Conservation (phyloP, 2,797 vertebrate species). For the Hydrocynus forskahlii region DNA sequence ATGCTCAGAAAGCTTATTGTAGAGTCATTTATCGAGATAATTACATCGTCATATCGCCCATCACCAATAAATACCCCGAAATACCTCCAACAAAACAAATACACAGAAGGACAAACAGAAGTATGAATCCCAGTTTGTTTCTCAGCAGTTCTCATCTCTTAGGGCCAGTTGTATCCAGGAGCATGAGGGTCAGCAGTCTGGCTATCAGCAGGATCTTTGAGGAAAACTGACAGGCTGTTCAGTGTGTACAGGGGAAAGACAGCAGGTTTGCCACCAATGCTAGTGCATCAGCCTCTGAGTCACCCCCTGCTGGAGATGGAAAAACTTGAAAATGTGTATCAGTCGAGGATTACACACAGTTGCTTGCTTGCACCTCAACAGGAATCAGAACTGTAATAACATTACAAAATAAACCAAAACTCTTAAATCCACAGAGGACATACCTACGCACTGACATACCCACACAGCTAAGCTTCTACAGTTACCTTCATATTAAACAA, state of each 20-base stretch:
- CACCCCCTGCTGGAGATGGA: conserved; percentile 28
- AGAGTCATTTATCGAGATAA: neutral
- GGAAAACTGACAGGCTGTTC: conserved; percentile 10
- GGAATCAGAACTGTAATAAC: conserved; percentile 33
- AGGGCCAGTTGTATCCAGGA: conserved; percentile 25
- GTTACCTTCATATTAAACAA: conserved; percentile 41
- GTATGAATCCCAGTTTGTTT: neutral
- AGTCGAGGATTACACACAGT: conserved; percentile 39
- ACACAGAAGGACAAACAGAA: conserved; percentile 30
- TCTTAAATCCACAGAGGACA: conserved; percentile 29
- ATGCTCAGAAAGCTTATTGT: neutral
- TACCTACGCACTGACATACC: conserved; percentile 25
- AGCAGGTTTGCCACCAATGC: neutral
- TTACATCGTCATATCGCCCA: neutral
- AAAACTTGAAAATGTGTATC: conserved; percentile 25
- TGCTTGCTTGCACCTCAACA: conserved; percentile 38
- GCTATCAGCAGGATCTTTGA: conserved; percentile 35
- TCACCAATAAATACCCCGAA: neutral
- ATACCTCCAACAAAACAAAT: conserved; percentile 10
- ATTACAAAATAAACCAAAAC: neutral
- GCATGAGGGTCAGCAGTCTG: conserved; percentile 5
- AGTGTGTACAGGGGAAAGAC: conserved; percentile 22
- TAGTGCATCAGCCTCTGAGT: conserved; percentile 23
- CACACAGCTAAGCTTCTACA: conserved; percentile 53
- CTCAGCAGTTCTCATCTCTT: conserved; percentile 2